Base-by-base conservation (phyloP, 2,113 vertebrate genomes). In the Callionymus lyra region DNA sequence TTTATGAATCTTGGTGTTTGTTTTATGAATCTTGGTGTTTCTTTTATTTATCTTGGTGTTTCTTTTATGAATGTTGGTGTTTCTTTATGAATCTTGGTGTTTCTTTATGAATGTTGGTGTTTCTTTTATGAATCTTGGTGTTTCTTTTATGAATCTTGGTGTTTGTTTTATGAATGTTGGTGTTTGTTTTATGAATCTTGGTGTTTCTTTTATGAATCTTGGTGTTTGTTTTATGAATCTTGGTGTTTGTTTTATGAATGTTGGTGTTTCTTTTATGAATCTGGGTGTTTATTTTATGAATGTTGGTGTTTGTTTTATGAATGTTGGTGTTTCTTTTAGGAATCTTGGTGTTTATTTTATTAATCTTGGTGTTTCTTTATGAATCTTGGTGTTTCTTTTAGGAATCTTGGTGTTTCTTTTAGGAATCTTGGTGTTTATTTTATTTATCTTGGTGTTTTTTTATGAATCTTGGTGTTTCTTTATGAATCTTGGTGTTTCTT, bases 241-340 rank as follows among this genome's bases (percentile, higher is more conserved):
- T n/a, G 13, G 85, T 43, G 34, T 87, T 89, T 39, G 65, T 81
- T n/a, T 38, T 17, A 1, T 39, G 79, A 1, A 76, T 76, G 78
- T 42, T 71, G 70, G 12, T 56, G 57, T 1, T 18, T 6, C 6
- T 12, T 5, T 13, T n/a, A 27, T 27, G n/a, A n/a, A n/a, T n/a
- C n/a, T n/a, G n/a, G n/a, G n/a, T n/a, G n/a, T 27, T 27, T 27
- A 8, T 27, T 27, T 39, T 76, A 15, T 62, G 79, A 1, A 76
- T 76, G 78, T 42, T 71, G 70, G 12, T 56, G 57, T 1, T 18
- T 6, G 12, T 12, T 5, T 13, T n/a, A 27, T 27, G n/a, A n/a
- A n/a, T n/a, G n/a, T n/a, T n/a, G n/a, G n/a, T n/a, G n/a, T 27
- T 27, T 27, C 4, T 27, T 27, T n/a, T n/a, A n/a, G n/a, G n/a